Evolutionary conservation across 2,888 invertebrate genomes (phyloP).

Genomic region (Chrysolina oricalcia): DNA sequence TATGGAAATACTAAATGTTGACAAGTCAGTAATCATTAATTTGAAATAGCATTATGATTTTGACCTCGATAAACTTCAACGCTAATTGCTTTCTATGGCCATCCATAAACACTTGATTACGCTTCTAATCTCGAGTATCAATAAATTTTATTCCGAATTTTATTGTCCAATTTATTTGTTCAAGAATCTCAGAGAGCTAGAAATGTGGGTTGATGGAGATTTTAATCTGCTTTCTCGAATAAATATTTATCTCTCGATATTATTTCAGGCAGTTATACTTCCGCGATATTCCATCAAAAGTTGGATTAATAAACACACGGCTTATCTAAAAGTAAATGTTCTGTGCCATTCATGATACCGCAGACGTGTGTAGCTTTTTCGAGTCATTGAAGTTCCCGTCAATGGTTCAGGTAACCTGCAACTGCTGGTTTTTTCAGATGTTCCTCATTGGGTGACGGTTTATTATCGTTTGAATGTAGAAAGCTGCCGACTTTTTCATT

Average conservation of each 20-base stretch:
- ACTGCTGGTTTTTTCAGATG: neutral
- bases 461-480: neutral
- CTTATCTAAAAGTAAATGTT: neutral
- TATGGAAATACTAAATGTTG: too few relatives aligned
- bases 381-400: constrained; percentile 9
- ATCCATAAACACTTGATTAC: constrained; percentile 19
- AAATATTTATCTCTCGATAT: constrained; percentile 36
- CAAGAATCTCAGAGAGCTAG: constrained; percentile 17
- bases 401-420: neutral
- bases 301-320: constrained; percentile 28
- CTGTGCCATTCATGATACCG: constrained; percentile 17
- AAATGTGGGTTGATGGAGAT: constrained; percentile 34
- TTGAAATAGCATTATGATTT: neutral
- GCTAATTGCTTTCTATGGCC: neutral
- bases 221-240: constrained; percentile 20
- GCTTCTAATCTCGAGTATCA: neutral
- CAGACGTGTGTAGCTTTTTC: neutral
- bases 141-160: constrained; percentile 33
- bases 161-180: constrained; percentile 32
- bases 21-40: too few relatives aligned
- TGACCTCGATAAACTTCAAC: constrained; percentile 12
- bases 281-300: constrained; percentile 11
- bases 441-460: neutral
- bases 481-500: neutral
- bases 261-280: constrained; percentile 27